Percentiles rank a stretch among this genome's conserved stretches.
Conservation (phyloP, 2,797 vertebrate genomes). For the Hoplostethus atlanticus region DNA sequence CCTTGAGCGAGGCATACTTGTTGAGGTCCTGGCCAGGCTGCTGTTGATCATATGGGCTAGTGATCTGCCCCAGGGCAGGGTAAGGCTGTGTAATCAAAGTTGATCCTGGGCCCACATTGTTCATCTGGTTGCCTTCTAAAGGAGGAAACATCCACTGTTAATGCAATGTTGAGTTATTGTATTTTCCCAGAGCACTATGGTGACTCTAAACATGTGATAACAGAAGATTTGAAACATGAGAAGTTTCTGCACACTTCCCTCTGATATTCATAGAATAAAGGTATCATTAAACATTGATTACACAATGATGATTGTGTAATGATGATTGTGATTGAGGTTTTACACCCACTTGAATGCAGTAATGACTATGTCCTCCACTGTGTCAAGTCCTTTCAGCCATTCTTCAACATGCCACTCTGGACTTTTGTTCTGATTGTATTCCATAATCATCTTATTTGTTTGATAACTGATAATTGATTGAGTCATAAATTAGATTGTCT, state of each 20-base stretch:
- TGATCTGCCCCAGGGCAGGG: slow-evolving; percentile 89
- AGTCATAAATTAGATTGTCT: no score
- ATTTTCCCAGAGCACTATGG: neutral
- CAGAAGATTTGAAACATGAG: no score
- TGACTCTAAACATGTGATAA: no score
- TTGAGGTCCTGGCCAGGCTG: slow-evolving; percentile 91
- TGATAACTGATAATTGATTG: no score
- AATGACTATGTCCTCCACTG: no score
- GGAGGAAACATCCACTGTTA: slow-evolving; percentile 35
- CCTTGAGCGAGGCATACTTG: slow-evolving; percentile 96
- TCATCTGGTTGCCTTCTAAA: slow-evolving; percentile 92
- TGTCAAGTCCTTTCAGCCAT: no score
- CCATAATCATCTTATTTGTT: no score
- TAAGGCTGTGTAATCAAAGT: slow-evolving; percentile 92
- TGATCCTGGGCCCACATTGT: slow-evolving; percentile 90
- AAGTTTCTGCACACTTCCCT: neutral
- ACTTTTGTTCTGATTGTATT: no score
- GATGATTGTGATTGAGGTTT: no score
- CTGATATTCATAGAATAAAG: neutral
- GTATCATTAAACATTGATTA: neutral
- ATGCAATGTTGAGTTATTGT: slow-evolving; percentile 10
- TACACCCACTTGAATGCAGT: no score
- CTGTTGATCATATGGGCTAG: slow-evolving; percentile 93
- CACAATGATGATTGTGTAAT: no score
- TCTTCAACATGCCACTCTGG: no score